These are phyloP conservation scores for Archivesica marissinica DNA, from an alignment of 1,140 invertebrate species.

Conservation along the genomic window DNA sequence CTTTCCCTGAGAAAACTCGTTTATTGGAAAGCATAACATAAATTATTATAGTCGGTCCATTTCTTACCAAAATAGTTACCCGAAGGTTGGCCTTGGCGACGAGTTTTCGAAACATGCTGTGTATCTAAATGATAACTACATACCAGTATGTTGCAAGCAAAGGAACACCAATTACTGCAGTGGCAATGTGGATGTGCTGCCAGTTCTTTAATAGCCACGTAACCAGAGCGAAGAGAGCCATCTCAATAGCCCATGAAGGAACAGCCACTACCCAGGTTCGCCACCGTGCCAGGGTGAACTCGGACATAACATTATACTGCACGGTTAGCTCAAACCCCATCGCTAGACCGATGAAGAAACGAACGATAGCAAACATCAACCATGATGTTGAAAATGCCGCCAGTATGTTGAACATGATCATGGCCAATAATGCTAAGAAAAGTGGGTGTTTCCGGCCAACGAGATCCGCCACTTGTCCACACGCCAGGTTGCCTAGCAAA, in stretches of 20 bases:
- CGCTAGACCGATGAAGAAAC: conserved; percentile 73
- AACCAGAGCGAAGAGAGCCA: conserved; percentile 46
- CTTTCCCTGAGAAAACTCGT: not conserved
- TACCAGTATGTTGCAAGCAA: not conserved
- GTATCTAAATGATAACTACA: not conserved
- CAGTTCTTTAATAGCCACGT: conserved; percentile 59
- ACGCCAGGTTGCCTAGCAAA: conserved; percentile 66
- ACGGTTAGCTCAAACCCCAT: conserved; percentile 57
- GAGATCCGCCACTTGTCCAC: conserved; percentile 72
- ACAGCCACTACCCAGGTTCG: conserved; percentile 54
- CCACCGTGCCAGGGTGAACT: conserved; percentile 57
- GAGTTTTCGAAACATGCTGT: not conserved
- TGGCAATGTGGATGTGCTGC: conserved; percentile 60
- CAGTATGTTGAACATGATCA: conserved; percentile 59
- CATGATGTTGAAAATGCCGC: conserved; percentile 70
- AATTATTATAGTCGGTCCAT: not conserved
- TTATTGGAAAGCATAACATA: not conserved
- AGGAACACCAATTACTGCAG: conserved; percentile 14
- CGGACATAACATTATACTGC: conserved; percentile 40
- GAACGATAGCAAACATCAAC: conserved; percentile 72
- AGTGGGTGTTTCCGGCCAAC: conserved; percentile 72
- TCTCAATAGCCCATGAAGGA: conserved; percentile 44
- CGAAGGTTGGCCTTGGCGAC: not conserved
- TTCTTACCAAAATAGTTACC: not conserved
- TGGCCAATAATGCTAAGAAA: conserved; percentile 54